These are phyloP conservation scores for Nudaria mundana DNA, from an alignment of 2,888 invertebrate species.

Conservation along the genomic window DNA sequence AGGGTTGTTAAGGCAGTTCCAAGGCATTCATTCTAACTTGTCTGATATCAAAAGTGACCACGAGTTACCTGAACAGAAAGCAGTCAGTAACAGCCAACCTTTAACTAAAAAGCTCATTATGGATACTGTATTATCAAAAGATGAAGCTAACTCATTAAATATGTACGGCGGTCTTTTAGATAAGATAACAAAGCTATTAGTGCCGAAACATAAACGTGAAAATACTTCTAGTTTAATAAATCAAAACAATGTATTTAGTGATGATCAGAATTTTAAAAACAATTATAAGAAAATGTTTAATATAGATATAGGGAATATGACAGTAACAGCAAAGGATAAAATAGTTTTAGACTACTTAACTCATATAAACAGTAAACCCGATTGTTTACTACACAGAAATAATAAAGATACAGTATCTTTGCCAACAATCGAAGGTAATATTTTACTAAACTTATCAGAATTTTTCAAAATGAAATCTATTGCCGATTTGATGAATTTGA, in stretches of 20 bases:
- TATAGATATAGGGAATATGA: conserved; percentile 40
- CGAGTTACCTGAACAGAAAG: not conserved
- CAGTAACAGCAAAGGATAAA: conserved; percentile 59
- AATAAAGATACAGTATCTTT: conserved; percentile 17
- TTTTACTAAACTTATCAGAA: conserved; percentile 61
- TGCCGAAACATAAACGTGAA: conserved; percentile 48
- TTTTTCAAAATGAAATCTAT: conserved; percentile 66
- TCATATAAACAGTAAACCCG: conserved; percentile 52
- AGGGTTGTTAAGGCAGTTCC: conserved; percentile 56
- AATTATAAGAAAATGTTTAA: conserved; percentile 43
- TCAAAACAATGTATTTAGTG: conserved; percentile 38
- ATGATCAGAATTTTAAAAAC: conserved; percentile 33
- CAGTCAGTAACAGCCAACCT: not conserved
- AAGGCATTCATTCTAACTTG: conserved; percentile 47
- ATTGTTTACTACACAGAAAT: conserved; percentile 44
- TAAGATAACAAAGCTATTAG: conserved; percentile 58
- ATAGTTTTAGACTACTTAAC: conserved; percentile 60
- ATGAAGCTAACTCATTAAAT: conserved; percentile 44
- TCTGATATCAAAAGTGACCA: conserved; percentile 32
- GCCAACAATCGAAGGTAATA: conserved; percentile 53
- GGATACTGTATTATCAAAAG: conserved; percentile 22
- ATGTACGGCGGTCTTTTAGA: conserved; percentile 56
- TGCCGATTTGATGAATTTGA: conserved; percentile 53
- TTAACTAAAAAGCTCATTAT: not conserved
- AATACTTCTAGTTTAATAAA: conserved; percentile 41